Conservation (phyloP, 2,797 vertebrate genomes). For the Sebastes taczanowskii region DNA sequence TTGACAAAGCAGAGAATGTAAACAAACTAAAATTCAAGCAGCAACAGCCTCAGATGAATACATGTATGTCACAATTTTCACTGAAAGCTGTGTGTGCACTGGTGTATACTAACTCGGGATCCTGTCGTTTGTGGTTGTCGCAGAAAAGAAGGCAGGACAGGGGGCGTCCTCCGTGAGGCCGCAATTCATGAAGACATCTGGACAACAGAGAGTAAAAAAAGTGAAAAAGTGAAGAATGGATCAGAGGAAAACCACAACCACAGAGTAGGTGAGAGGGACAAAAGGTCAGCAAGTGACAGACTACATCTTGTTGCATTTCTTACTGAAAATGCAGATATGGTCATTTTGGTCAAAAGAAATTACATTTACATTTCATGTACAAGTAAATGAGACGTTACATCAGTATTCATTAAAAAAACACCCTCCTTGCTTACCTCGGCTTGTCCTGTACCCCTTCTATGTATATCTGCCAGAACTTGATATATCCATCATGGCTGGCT, state of each 20-base stretch:
- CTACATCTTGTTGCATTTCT: not conserved
- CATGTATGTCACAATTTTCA: not conserved
- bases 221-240: accelerated
- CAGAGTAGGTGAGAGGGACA: not conserved
- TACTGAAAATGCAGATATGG: not conserved
- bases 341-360: too few species aligned
- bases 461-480: conserved; percentile 99
- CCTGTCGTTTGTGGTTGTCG: conserved; percentile 99
- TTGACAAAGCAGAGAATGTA: not conserved
- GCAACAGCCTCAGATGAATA: not conserved
- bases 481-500: conserved; percentile 96
- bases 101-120: conserved; percentile 91
- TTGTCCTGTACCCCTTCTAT: conserved; percentile 95
- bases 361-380: not conserved
- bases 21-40: not conserved
- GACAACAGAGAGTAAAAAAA: not conserved
- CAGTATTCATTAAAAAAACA: not conserved
- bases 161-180: conserved; percentile 92
- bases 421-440: conserved; percentile 84
- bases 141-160: conserved; percentile 98
- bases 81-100: not conserved
- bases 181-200: conserved; percentile 98
- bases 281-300: not conserved
- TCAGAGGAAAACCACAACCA: not conserved
- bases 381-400: not conserved